Evolutionary conservation across 1,140 invertebrate species (phyloP), one percentile per base, ranked within the genome.

Genomic region (Brachionus manjavacas): DNA sequence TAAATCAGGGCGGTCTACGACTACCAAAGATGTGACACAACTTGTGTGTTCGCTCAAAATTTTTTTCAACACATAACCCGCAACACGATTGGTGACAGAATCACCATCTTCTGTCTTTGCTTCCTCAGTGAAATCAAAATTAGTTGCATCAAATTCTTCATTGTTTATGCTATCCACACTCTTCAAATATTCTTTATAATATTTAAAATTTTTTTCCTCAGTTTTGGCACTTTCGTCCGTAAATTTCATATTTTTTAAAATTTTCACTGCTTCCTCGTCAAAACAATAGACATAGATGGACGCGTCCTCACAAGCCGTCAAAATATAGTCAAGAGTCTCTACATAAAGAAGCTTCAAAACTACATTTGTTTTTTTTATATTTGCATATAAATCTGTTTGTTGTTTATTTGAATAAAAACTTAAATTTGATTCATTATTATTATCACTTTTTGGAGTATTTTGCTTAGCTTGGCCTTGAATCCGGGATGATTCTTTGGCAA

Each of bases 271-370:
- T 68, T 81, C 79, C 35, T 84, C 43, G 85, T 89, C 89, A 88
- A 89, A 90, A 7, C 89, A 89, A 88, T 89, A 90, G 8, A 89
- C 88, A 87, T 90, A 90, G 28, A 90, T 88, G 79, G 88, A 89
- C 20, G 87, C 87, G 83, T 90, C 89, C 84, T 90, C 89, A 66
- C 88, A 89, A 14, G 87, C 89, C n/a, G 88, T 88, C 52, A 90
- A 76, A n/a, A 90, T 87, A 64, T 86, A 86, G 85, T 90, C 89
- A 55, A 89, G 83, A 83, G 86, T 87, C 85, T 90, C 89, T 25
- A 89, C 87, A 87, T 89, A 90, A 23, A 88, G 28, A 31, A 88
- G 86, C 83, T 87, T 87, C 60, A 89, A 66, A 66, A 89, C 88
- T 25, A 68, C 25, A 74, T 84, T 84, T 3, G 81, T 84, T 31